Evolutionary conservation across 1,140 invertebrate genomes (phyloP).

Genomic region (Protaetia brevitarsis): DNA sequence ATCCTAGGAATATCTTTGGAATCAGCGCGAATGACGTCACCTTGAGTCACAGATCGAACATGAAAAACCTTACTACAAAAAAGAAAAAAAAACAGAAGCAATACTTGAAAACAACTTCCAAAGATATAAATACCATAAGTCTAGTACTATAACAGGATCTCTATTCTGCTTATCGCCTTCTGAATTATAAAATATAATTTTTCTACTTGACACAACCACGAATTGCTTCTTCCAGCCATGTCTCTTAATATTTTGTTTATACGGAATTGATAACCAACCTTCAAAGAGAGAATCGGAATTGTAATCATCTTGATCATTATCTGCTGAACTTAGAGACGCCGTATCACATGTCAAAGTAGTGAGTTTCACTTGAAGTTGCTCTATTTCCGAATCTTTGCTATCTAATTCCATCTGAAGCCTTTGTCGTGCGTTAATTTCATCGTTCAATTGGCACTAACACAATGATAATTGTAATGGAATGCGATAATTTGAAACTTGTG

Average conservation of each 20-base stretch:
- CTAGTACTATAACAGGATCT: conserved; percentile 90
- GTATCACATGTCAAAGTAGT: conserved; percentile 77
- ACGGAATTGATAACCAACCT: conserved; percentile 93
- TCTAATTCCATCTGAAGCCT: conserved; percentile 93
- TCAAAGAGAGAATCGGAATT: conserved; percentile 73
- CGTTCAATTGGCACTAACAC: conserved; percentile 54
- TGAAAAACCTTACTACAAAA: conserved; percentile 93
- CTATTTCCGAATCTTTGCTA: conserved; percentile 94
- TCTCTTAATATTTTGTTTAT: conserved; percentile 90
- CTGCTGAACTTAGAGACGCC: conserved; percentile 84
- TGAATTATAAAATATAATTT: conserved; percentile 96
- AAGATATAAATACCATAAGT: conserved; percentile 71
- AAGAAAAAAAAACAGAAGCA: conserved; percentile 15
- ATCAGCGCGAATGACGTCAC: conserved; percentile 96
- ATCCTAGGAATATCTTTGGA: conserved; percentile 98
- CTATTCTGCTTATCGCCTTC: conserved; percentile 93
- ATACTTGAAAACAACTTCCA: neutral
- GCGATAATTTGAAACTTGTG: too few relatives aligned
- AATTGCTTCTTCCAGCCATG: conserved; percentile 98
- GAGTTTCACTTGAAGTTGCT: conserved; percentile 83
- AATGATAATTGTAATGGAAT: conserved; percentile 1
- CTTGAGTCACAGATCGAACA: conserved; percentile 95
- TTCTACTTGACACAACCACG: conserved; percentile 93
- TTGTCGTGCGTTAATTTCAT: conserved; percentile 67
- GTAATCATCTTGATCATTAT: conserved; percentile 73